Evolutionary conservation across 2,888 invertebrate species (phyloP).

Genomic region (Cantharis rufa): DNA sequence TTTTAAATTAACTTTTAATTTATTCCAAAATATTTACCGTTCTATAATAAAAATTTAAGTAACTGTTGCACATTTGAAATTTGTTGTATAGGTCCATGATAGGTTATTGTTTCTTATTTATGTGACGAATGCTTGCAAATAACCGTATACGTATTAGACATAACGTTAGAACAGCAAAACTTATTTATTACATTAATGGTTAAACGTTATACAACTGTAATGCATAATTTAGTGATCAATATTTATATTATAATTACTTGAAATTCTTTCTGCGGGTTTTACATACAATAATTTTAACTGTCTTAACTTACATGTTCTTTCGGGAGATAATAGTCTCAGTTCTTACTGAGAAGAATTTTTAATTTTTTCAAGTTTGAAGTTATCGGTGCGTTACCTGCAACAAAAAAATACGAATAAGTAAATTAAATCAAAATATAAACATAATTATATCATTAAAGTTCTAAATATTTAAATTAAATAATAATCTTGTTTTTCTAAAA

Average conservation of each 20-base stretch:
- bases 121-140: neutral
- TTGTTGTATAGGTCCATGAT: neutral
- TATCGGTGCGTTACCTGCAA: neutral
- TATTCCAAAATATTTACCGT: neutral
- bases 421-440: neutral
- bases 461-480: neutral
- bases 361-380: neutral
- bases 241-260: neutral
- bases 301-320: neutral
- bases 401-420: neutral
- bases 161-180: neutral
- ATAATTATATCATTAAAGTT: no score
- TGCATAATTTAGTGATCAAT: neutral
- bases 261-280: neutral
- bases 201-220: neutral
- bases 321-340: neutral
- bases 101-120: neutral
- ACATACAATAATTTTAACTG: neutral
- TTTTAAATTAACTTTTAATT: neutral
- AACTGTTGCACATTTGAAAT: neutral
- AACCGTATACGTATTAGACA: neutral
- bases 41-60: neutral
- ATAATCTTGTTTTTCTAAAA: neutral
- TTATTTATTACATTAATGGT: neutral
- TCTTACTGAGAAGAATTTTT: no score